Conservation (phyloP, 2,113 vertebrate genomes). For the Mesitornis unicolor region DNA sequence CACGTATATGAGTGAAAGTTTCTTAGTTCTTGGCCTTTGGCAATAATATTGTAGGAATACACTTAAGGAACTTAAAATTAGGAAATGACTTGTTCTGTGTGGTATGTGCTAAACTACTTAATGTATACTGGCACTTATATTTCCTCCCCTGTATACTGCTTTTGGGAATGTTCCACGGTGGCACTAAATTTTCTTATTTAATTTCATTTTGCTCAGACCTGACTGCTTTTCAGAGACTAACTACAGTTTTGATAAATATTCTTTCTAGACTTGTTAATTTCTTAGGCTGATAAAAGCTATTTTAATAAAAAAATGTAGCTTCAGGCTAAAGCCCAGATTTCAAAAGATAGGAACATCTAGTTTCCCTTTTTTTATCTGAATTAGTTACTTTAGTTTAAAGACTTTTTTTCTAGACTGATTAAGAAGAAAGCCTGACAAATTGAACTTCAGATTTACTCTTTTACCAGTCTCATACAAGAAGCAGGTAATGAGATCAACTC, state of each 20-base stretch:
- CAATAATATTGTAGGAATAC: neutral
- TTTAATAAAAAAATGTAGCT: conserved; percentile 39
- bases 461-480: conserved; percentile 3
- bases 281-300: conserved; percentile 19
- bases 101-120: neutral
- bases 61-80: neutral
- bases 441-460: conserved; percentile 54
- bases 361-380: neutral
- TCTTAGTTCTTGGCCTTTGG: neutral
- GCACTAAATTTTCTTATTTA: conserved; percentile 22
- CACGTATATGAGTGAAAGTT: neutral
- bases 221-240: conserved; percentile 30
- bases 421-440: conserved; percentile 60
- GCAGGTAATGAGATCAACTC: conserved; percentile 51
- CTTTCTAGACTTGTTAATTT: conserved; percentile 46
- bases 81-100: neutral
- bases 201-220: conserved; percentile 24
- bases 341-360: neutral
- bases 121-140: neutral
- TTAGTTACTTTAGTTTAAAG: conserved; percentile 30
- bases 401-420: conserved; percentile 42
- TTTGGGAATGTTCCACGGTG: neutral
- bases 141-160: neutral
- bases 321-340: neutral
- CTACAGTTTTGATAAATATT: conserved; percentile 46